These are phyloP conservation scores for Paradoxurus hermaphroditus DNA, from an alignment of 2,113 vertebrate genomes.

Conservation along the genomic window DNA sequence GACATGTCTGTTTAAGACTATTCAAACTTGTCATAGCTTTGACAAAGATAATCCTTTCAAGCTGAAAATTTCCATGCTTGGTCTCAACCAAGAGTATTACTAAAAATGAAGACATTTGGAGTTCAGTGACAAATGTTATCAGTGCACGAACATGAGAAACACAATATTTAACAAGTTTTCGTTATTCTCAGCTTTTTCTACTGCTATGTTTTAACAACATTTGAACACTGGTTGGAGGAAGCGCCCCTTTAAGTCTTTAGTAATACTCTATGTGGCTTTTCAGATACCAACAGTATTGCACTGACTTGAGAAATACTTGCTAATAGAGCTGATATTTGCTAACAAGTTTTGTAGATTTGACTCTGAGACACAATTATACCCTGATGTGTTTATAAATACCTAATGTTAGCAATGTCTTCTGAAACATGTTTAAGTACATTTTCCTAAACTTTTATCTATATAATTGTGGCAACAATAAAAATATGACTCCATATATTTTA, in stretches of 20 bases:
- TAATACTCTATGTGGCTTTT: not conserved
- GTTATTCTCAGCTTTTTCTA: not conserved
- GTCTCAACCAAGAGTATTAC: slow-evolving; percentile 61
- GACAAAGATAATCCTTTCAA: slow-evolving; percentile 69
- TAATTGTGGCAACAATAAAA: not conserved
- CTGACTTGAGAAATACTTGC: not conserved
- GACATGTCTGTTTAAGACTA: slow-evolving; percentile 36
- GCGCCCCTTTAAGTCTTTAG: not conserved
- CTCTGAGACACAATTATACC: not conserved
- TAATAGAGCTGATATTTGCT: not conserved
- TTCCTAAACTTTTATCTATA: not conserved
- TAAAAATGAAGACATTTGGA: slow-evolving; percentile 65
- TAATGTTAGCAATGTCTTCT: not conserved
- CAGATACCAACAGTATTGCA: not conserved
- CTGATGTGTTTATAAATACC: not conserved
- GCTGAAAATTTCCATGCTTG: slow-evolving; percentile 69
- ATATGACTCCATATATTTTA: not conserved
- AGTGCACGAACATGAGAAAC: slow-evolving; percentile 47
- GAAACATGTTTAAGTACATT: not conserved
- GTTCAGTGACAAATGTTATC: slow-evolving; percentile 64
- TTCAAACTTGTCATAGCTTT: slow-evolving; percentile 63
- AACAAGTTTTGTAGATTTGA: not conserved
- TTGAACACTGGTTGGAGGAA: not conserved
- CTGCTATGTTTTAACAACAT: not conserved
- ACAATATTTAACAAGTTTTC: not conserved